A percentile compares a stretch with the other conserved stretches of the same genome.
These are phyloP conservation scores for Acronicta psi DNA, from an alignment of 2,888 invertebrate genomes.

Conservation along the genomic window DNA sequence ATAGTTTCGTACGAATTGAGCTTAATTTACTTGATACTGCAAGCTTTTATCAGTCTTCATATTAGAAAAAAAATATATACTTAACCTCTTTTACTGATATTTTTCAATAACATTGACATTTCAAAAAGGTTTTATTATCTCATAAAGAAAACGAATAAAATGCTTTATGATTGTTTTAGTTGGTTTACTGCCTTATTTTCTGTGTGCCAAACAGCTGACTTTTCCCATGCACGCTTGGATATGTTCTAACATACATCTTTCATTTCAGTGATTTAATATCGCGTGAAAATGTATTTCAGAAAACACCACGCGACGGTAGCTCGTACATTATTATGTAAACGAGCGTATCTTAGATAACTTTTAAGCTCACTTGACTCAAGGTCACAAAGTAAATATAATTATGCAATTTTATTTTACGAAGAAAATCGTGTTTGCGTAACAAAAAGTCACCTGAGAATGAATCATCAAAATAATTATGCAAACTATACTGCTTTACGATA, in stretches of 20 bases:
- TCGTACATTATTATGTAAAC: slow-evolving; percentile 21
- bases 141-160: slow-evolving; percentile 18
- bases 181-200: slow-evolving; percentile 32
- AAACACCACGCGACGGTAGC: slow-evolving; percentile 10
- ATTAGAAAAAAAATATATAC: too few relatives aligned
- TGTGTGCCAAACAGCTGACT: slow-evolving; percentile 37
- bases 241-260: slow-evolving; percentile 34
- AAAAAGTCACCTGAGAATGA: slow-evolving; percentile 29
- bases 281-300: slow-evolving; percentile 23
- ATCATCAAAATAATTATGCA: slow-evolving; percentile 6
- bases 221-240: slow-evolving; percentile 29
- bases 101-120: slow-evolving; percentile 6
- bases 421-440: slow-evolving; percentile 13
- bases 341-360: slow-evolving; percentile 8
- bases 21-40: too few relatives aligned
- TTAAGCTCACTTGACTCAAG: slow-evolving; percentile 10
- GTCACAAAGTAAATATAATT: slow-evolving; percentile 19
- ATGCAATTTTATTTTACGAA: slow-evolving; percentile 9
- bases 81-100: background rate
- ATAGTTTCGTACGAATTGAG: too few relatives aligned
- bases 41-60: too few relatives aligned
- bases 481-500: slow-evolving; percentile 9
- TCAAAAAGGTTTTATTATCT: slow-evolving; percentile 3
- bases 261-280: slow-evolving; percentile 42
- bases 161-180: slow-evolving; percentile 19